Evolutionary conservation across 1,140 invertebrate genomes (phyloP), one percentile per base, ranked within the genome.

Genomic region (Acromyrmex charruanus): DNA sequence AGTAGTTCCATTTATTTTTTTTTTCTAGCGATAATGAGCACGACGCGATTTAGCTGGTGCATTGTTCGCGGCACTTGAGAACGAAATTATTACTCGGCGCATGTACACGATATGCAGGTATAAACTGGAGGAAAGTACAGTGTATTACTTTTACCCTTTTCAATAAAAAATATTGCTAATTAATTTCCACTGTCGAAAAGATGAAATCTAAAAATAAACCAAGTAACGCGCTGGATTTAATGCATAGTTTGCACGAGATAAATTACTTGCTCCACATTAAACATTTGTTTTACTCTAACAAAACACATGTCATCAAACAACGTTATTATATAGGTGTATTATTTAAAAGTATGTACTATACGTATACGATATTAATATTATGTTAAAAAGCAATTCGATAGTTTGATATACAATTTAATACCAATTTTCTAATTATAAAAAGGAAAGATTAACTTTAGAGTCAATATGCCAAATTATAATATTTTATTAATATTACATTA

Each of bases 1-100:
- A 65, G 31, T 72, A 21, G 65, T 87, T 53, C 65, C 72, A 80
- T 89, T 89, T 68, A 51, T 44, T 75, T 85, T 66, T 89, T 77
- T 75, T 77, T 84, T 77, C 69, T 72, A 25, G 21, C 68, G 75
- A 88, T 89, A 86, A 89, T 89, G 53, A 69, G 82, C 82, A 80
- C 82, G 87, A 63, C 55, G 69, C 51, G 61, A 18, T 85, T 69
- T 55, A 55, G 55, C 71, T 75, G 53, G 44, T 35, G 69, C 77
- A 63, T 66, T 55, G 59, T 59, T 59, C 68, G 12, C 51, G 66
- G 51, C 28, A 84, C 80, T 55, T 75, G 28, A 79, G 74, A 79
- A 85, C 61, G 28, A 85, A 85, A 85, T 66, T 66, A 84, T 84
- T 51, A 75, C 55, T 75, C 80, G 28, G 25, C 16, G 55, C 69